Evolutionary conservation across 2,888 invertebrate genomes (phyloP), one percentile per base, ranked within the genome.

Genomic region (Coremacera marginata): DNA sequence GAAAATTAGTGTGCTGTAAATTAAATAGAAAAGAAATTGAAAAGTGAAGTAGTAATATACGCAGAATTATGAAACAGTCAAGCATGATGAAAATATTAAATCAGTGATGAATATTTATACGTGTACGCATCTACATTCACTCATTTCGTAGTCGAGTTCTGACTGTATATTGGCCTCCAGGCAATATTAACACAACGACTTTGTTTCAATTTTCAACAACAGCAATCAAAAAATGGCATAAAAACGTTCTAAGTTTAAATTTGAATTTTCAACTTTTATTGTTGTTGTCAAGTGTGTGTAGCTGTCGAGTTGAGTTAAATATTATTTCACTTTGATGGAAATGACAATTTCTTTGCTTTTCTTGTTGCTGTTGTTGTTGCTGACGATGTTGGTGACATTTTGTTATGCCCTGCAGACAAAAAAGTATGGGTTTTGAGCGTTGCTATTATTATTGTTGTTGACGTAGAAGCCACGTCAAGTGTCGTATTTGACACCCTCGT

Each of bases 401-500:
- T 55, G n/a, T 19, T 7, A 55, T 25, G 27, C 62, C 62, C 25
- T 27, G 27, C 8, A 25, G 62, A 5, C 62, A 27, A 62, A 62
- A 55, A 62, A 62, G 62, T 31, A 25, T 70, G 22, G 51, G 68
- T 70, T 70, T 49, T 49, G 22, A 51, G 16, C 22, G 19, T 67
- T 62, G 27, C n/a, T n/a, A 22, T 49, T 67, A 37, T 67, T 49
- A 37, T 67, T 49, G 49, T 67, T 34, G 51, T 63, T 27, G 73
- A 44, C 52, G 49, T 14, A 44, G 44, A 44, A 44, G 44, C 44
- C 14, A 62, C n/a, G 55, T 65, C 70, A 60, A 68, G 60, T 44
- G 60, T 52, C 71, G 70, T 11, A 71, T 63, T 52, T 71, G 76
- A 65, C 55, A 49, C 51, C 75, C 63, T 79, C 55, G n/a, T 25